These are phyloP conservation scores for Oryzias sinensis DNA, from an alignment of 2,797 vertebrate species.

Conservation along the genomic window DNA sequence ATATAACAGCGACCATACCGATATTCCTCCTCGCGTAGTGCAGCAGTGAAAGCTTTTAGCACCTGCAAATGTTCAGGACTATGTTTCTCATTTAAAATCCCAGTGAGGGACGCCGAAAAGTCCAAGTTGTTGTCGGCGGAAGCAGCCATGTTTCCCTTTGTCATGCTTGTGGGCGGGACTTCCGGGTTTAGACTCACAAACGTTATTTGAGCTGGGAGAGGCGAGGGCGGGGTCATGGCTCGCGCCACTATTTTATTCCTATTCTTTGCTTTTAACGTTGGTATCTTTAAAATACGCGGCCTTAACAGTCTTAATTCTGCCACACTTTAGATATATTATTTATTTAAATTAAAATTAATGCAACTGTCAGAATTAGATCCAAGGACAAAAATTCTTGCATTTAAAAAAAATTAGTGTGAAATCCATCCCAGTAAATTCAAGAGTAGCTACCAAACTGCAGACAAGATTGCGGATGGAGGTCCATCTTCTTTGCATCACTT, in stretches of 20 bases:
- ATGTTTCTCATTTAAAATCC: constrained; percentile 55
- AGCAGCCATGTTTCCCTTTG: constrained; percentile 65
- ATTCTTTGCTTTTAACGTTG: too few species aligned
- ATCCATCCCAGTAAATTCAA: too few species aligned
- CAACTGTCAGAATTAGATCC: too few species aligned
- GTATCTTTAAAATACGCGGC: too few species aligned
- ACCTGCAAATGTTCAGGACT: constrained; percentile 50
- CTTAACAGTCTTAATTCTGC: too few species aligned
- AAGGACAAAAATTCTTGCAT: too few species aligned
- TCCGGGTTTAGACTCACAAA: constrained; percentile 19
- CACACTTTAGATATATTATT: too few species aligned
- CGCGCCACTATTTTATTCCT: constrained; percentile 44
- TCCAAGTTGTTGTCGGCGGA: constrained; percentile 26
- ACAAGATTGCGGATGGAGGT: too few species aligned
- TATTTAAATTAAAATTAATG: too few species aligned
- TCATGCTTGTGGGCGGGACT: constrained; percentile 29
- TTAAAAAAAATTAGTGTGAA: too few species aligned
- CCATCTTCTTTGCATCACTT: too few species aligned
- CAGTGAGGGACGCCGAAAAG: constrained; percentile 45
- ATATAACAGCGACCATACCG: constrained; percentile 47
- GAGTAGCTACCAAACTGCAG: too few species aligned
- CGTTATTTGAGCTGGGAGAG: constrained; percentile 37
- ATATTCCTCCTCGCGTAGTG: constrained; percentile 66
- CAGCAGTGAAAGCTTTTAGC: constrained; percentile 65
- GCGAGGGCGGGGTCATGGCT: constrained; percentile 45